Evolutionary conservation across 2,113 vertebrate species (phyloP).

Genomic region (Ochotona princeps): DNA sequence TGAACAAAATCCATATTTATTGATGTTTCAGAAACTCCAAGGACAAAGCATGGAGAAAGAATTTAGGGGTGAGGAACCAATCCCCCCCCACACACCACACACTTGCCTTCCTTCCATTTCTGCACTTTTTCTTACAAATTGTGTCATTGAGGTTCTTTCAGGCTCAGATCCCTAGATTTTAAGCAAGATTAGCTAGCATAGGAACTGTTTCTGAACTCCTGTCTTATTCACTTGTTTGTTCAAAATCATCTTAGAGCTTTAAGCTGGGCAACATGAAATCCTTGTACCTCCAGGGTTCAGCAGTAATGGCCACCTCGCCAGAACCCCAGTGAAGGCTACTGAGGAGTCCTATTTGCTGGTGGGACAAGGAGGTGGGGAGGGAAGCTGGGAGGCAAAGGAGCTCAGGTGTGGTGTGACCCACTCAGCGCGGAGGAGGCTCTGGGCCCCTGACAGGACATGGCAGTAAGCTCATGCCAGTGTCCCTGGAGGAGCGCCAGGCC

Average conservation of each 20-base stretch:
- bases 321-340: background rate
- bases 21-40: background rate
- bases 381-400: background rate
- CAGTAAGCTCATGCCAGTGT: background rate
- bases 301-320: background rate
- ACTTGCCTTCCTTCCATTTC: background rate
- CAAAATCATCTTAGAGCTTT: background rate
- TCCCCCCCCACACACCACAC: too few relatives aligned
- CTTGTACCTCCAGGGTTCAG: background rate
- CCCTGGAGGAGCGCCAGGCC: constrained; percentile 44
- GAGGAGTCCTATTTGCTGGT: background rate
- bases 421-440: background rate
- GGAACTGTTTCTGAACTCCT: constrained; percentile 18
- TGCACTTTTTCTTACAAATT: background rate
- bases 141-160: background rate
- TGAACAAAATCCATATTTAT: constrained; percentile 1
- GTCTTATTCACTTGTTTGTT: constrained; percentile 2
- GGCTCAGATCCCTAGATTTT: background rate
- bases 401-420: background rate
- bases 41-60: background rate
- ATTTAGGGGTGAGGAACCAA: background rate
- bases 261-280: constrained; percentile 35
- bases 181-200: background rate
- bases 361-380: too few relatives aligned
- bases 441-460: background rate